These are phyloP conservation scores for Nymphalis polychloros DNA, from an alignment of 2,888 invertebrate genomes.

Conservation along the genomic window DNA sequence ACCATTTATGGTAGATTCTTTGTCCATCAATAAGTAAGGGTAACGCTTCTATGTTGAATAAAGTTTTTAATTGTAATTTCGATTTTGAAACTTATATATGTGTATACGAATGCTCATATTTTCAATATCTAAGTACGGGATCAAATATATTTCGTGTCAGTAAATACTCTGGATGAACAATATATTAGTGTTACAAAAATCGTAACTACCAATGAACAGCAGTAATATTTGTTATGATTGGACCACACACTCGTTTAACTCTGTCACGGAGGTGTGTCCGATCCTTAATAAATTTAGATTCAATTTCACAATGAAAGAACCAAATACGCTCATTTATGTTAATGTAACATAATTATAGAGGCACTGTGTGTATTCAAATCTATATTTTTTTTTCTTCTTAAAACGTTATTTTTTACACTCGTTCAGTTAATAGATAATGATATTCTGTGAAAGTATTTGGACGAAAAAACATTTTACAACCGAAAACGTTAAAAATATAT, in stretches of 20 bases:
- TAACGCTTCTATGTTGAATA: too few relatives aligned
- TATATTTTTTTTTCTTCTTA: constrained; percentile 52
- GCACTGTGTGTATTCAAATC: constrained; percentile 81
- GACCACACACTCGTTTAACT: too few relatives aligned
- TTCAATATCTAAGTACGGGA: too few relatives aligned
- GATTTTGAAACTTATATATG: too few relatives aligned
- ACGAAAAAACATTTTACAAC: constrained; percentile 36
- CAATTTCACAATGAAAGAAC: constrained; percentile 63
- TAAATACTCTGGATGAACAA: too few relatives aligned
- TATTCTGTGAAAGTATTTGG: constrained; percentile 30
- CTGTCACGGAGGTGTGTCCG: not conserved
- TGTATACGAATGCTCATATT: too few relatives aligned
- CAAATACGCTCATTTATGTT: constrained; percentile 81
- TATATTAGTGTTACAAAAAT: too few relatives aligned
- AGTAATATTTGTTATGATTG: not conserved
- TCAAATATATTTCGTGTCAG: too few relatives aligned
- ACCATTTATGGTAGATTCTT: too few relatives aligned
- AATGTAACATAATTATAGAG: constrained; percentile 83
- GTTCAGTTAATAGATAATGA: constrained; percentile 17
- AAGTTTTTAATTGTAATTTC: too few relatives aligned
- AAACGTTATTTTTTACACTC: constrained; percentile 41
- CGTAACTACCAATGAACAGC: too few relatives aligned
- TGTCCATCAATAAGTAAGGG: too few relatives aligned
- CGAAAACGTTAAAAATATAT: constrained; percentile 33
- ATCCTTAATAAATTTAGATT: not conserved